These are phyloP conservation scores for Nyctereutes procyonoides DNA, from an alignment of 2,113 vertebrate species.

Conservation along the genomic window DNA sequence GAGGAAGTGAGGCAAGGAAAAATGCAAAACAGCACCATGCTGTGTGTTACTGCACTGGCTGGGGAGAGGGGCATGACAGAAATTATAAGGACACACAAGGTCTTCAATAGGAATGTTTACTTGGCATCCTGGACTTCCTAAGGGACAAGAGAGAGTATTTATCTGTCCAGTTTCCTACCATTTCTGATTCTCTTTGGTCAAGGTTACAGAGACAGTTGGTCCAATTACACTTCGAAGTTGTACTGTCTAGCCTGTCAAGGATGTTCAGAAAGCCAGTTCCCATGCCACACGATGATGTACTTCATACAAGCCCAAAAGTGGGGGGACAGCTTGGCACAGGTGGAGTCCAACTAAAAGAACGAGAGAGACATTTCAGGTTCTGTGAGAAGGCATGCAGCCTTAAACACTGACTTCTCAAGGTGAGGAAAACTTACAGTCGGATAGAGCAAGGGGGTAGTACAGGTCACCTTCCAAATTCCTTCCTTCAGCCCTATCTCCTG, in stretches of 20 bases:
- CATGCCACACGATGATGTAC: accelerated
- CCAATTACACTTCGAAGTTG: background rate
- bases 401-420: background rate
- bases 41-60: background rate
- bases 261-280: background rate
- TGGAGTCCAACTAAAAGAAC: background rate
- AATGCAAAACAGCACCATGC: accelerated
- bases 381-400: background rate
- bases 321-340: background rate
- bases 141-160: background rate
- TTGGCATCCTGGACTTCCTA: background rate
- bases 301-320: background rate
- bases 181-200: background rate
- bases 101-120: accelerated
- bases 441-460: background rate
- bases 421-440: background rate
- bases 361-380: background rate
- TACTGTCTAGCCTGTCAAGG: background rate
- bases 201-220: background rate
- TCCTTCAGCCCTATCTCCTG: background rate
- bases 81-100: accelerated
- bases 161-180: background rate
- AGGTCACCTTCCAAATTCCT: background rate
- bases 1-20: background rate
- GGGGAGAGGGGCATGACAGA: too few species aligned